Evolutionary conservation across 2,797 vertebrate genomes (phyloP).

Genomic region (Cuniculus paca): DNA sequence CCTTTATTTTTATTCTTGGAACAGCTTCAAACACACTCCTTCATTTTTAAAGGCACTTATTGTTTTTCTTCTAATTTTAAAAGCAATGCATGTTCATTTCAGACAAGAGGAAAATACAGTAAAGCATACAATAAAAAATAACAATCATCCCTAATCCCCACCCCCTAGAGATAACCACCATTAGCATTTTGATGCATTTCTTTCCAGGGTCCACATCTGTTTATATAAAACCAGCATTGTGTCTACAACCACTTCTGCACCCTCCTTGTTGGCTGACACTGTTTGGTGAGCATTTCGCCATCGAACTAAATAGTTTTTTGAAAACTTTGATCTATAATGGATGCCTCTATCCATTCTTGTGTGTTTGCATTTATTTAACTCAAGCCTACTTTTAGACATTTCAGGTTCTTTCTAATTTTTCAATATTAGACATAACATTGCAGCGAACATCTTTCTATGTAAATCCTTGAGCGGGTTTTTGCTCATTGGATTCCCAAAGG

Average conservation of each 20-base stretch:
- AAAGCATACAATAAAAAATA: conserved; percentile 68
- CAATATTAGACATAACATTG: not conserved
- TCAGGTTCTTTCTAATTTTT: conserved; percentile 22
- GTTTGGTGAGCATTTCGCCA: not conserved
- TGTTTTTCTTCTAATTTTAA: conserved; percentile 73
- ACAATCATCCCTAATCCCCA: not conserved
- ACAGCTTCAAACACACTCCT: conserved; percentile 50
- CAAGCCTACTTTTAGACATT: not conserved
- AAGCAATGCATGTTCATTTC: conserved; percentile 47
- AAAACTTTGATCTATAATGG: not conserved
- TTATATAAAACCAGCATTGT: not conserved
- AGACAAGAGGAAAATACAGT: conserved; percentile 65
- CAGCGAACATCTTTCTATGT: not conserved
- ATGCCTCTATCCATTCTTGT: not conserved
- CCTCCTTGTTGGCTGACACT: not conserved
- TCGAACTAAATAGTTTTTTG: not conserved
- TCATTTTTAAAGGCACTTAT: conserved; percentile 71
- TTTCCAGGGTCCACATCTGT: not conserved
- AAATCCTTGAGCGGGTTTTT: not conserved
- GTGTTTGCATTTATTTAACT: not conserved
- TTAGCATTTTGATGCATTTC: conserved; percentile 49
- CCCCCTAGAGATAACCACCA: conserved; percentile 35
- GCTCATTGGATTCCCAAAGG: not conserved
- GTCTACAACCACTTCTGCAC: not conserved
- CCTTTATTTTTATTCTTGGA: conserved; percentile 21